Evolutionary conservation across 2,113 vertebrate species (phyloP).

Genomic region (Prochilodus magdalenae): DNA sequence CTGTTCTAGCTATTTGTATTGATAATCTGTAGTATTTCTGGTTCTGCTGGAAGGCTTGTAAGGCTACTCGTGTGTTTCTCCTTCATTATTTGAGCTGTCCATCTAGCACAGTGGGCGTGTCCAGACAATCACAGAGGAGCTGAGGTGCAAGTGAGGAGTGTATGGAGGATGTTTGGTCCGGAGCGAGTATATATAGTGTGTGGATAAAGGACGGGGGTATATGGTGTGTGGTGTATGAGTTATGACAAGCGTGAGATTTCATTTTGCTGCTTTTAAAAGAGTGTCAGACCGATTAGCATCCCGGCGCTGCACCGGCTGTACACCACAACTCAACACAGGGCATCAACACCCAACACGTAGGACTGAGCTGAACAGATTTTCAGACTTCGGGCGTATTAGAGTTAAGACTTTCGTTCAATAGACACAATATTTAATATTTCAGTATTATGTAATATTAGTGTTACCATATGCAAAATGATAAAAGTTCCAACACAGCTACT

Average conservation of each 20-base stretch:
- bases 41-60: too few relatives aligned
- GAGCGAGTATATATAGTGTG: neutral
- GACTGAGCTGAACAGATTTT: too few relatives aligned
- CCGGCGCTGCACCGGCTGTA: neutral
- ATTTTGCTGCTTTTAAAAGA: constrained; percentile 40
- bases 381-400: too few relatives aligned
- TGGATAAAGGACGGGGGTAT: neutral
- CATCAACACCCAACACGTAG: neutral
- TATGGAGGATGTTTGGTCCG: neutral
- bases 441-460: too few relatives aligned
- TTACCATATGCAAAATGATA: too few relatives aligned
- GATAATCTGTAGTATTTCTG: too few relatives aligned
- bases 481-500: too few relatives aligned
- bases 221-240: constrained; percentile 30
- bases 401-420: neutral
- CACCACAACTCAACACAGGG: neutral
- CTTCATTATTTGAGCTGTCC: neutral
- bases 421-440: too few relatives aligned
- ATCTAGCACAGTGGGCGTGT: neutral
- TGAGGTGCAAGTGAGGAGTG: neutral
- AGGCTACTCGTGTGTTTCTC: too few relatives aligned
- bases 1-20: too few relatives aligned
- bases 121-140: neutral
- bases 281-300: constrained; percentile 55
- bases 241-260: constrained; percentile 57